phyloP scores from a whole-genome alignment of 1,140 invertebrate genomes.

The Hyphantria cunea region DNA sequence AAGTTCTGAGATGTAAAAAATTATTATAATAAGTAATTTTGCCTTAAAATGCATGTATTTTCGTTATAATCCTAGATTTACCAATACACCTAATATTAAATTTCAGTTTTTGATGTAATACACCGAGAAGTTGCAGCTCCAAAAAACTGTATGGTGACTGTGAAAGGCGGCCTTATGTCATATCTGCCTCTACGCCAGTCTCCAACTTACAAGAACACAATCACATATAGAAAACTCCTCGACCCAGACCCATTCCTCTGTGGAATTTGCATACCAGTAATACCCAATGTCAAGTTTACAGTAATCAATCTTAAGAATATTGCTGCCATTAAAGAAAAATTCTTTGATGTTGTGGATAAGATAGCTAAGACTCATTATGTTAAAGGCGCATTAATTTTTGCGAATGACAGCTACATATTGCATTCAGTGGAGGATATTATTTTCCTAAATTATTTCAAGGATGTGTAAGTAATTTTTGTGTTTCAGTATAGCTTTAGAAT shows the following conservation, averaged over 20 bases:
- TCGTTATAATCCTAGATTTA: too few relatives aligned
- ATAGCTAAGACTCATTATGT: constrained; percentile 51
- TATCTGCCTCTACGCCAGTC: constrained; percentile 60
- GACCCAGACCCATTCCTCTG: constrained; percentile 46
- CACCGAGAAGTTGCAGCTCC: constrained; percentile 54
- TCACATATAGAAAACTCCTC: constrained; percentile 40
- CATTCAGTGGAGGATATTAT: constrained; percentile 63
- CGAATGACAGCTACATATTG: constrained; percentile 64
- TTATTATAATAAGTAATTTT: too few relatives aligned
- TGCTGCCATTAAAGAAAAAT: constrained; percentile 48
- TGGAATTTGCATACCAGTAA: constrained; percentile 60
- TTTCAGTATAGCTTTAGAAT: neutral
- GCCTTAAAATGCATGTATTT: too few relatives aligned
- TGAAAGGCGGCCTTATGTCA: constrained; percentile 51
- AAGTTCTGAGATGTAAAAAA: too few relatives aligned
- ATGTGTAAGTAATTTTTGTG: constrained; percentile 59
- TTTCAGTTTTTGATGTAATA: constrained; percentile 67
- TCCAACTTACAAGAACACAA: constrained; percentile 45
- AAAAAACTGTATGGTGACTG: constrained; percentile 60
- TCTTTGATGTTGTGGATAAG: constrained; percentile 51
- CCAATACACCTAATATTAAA: constrained; percentile 11
- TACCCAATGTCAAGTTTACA: constrained; percentile 65
- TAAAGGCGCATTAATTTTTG: constrained; percentile 67
- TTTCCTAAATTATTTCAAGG: constrained; percentile 68
- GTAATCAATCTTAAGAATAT: constrained; percentile 55